Conservation (phyloP, 2,888 invertebrate species). For the Chydorus sphaericus region DNA sequence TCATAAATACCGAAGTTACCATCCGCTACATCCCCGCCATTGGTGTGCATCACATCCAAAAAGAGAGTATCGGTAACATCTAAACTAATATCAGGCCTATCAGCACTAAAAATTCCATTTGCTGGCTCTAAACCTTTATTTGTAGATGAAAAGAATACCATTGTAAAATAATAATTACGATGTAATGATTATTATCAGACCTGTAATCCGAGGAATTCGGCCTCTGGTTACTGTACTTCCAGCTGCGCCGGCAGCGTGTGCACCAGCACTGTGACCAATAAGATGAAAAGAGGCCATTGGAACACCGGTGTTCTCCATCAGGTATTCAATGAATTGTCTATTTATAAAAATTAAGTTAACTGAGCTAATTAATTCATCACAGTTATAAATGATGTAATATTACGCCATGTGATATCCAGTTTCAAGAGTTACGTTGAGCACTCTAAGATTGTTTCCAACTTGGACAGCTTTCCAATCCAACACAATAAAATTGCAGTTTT, state of each 20-base stretch:
- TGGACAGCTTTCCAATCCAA: slow-evolving; percentile 14
- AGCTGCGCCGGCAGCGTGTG: slow-evolving; percentile 47
- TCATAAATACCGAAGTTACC: slow-evolving; percentile 49
- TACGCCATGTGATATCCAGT: neutral
- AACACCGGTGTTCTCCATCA: slow-evolving; percentile 39
- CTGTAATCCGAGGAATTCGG: slow-evolving; percentile 13
- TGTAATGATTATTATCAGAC: neutral
- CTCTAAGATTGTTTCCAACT: neutral
- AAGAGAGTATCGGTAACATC: slow-evolving; percentile 47
- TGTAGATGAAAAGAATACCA: no score
- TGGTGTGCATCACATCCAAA: slow-evolving; percentile 56
- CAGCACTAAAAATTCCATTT: slow-evolving; percentile 48
- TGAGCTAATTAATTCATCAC: no score
- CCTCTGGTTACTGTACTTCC: slow-evolving; percentile 25
- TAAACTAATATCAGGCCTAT: slow-evolving; percentile 35
- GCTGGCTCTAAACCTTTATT: slow-evolving; percentile 63
- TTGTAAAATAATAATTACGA: no score
- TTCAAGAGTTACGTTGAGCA: neutral
- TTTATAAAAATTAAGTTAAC: no score
- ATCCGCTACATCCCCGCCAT: slow-evolving; percentile 35
- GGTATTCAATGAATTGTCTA: slow-evolving; percentile 36
- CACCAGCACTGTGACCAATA: slow-evolving; percentile 46
- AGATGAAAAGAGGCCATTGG: slow-evolving; percentile 40
- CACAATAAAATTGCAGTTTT: slow-evolving; percentile 13
- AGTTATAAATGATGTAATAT: no score